Percentiles rank a stretch among this genome's conserved stretches.
Conservation (phyloP, 2,113 vertebrate genomes). For the Ivindomyrus marchei region DNA sequence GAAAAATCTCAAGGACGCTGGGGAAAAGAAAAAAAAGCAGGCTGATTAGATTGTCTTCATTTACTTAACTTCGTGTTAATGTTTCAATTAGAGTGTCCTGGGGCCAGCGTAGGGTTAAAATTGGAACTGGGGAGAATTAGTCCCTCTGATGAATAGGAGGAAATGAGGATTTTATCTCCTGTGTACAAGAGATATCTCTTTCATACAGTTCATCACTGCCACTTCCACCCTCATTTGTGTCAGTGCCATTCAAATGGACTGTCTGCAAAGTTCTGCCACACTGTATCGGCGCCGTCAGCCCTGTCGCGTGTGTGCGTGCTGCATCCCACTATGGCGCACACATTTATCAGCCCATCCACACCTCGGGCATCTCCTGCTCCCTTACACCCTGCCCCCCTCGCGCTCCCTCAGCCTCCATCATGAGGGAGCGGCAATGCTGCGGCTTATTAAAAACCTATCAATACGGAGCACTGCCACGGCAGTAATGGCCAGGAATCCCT, state of each 20-base stretch:
- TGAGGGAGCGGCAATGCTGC: conserved; percentile 66
- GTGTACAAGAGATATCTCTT: conserved; percentile 55
- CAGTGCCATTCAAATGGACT: conserved; percentile 40
- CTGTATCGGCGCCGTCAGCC: neutral
- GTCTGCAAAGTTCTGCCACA: conserved; percentile 24
- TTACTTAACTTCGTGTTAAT: conserved; percentile 73
- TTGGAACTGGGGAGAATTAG: conserved; percentile 63
- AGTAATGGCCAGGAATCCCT: conserved; percentile 70
- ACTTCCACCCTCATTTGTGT: conserved; percentile 39
- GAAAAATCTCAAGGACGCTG: conserved; percentile 59
- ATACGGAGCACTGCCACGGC: conserved; percentile 58
- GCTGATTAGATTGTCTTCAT: conserved; percentile 73
- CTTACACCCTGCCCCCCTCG: conserved; percentile 31
- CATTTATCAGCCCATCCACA: neutral
- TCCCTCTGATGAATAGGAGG: conserved; percentile 65
- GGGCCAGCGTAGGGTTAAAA: conserved; percentile 69
- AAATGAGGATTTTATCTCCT: conserved; percentile 60
- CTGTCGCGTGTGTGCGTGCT: neutral
- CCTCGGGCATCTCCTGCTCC: neutral
- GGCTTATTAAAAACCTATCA: conserved; percentile 78
- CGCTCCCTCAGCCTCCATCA: conserved; percentile 61
- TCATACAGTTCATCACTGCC: conserved; percentile 56
- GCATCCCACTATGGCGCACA: neutral
- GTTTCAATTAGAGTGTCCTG: conserved; percentile 71
- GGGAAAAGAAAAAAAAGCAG: conserved; percentile 40